Conservation (phyloP, 1,140 invertebrate species). For the Sarcophaga bullata region DNA sequence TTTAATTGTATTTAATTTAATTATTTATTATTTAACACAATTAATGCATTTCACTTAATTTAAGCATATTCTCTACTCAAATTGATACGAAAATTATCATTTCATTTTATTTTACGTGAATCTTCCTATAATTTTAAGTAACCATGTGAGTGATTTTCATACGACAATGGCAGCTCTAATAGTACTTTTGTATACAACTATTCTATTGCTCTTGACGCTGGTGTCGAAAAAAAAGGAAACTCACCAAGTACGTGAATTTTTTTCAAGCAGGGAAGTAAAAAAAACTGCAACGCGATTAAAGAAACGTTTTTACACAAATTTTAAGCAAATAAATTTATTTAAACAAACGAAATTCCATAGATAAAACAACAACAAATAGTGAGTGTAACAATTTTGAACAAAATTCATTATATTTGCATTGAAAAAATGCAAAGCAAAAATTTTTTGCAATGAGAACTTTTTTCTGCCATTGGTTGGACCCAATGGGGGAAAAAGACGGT, state of each 20-base stretch:
- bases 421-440: slow-evolving; percentile 8
- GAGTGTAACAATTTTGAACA: slow-evolving; percentile 16
- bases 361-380: slow-evolving; percentile 21
- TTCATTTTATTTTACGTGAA: no score
- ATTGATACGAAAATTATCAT: no score
- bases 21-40: no score
- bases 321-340: slow-evolving; percentile 11
- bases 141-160: no score
- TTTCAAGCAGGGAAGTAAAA: slow-evolving; percentile 35
- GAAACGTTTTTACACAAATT: slow-evolving; percentile 32
- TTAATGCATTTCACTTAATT: no score
- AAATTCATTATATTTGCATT: not conserved
- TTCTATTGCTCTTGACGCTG: slow-evolving; percentile 7
- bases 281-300: slow-evolving; percentile 16
- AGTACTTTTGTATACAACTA: not conserved
- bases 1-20: no score
- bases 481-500: slow-evolving; percentile 6
- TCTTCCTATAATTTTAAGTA: no score
- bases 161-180: no score
- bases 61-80: no score
- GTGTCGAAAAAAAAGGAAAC: slow-evolving; percentile 13
- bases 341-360: slow-evolving; percentile 26
- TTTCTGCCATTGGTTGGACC: not conserved
- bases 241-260: slow-evolving; percentile 25
- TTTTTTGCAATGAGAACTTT: slow-evolving; percentile 20